A percentile compares a stretch with the other conserved stretches of the same genome.
phyloP scores from a whole-genome alignment of 2,888 invertebrate species.

The Rhamnusium bicolor region DNA sequence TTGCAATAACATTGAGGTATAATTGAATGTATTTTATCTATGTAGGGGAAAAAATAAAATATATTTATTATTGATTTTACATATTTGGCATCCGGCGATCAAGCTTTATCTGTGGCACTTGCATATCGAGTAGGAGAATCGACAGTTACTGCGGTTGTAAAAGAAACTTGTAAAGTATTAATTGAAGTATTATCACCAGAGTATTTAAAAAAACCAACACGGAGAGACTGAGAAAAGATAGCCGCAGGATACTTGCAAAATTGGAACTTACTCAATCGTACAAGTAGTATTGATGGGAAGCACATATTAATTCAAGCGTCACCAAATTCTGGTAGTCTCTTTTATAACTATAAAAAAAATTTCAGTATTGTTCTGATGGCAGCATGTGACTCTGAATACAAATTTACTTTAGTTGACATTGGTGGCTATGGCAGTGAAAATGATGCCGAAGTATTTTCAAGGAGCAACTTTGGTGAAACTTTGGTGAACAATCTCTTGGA shows the following conservation, averaged over 20 bases:
- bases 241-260: not conserved
- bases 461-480: conserved; percentile 26
- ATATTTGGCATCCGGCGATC: not conserved
- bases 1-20: too few species aligned
- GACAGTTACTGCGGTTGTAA: not conserved
- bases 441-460: conserved; percentile 54
- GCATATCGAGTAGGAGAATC: not conserved
- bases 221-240: not conserved
- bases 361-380: conserved; percentile 54
- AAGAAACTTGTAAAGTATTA: not conserved
- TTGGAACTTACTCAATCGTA: not conserved
- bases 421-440: conserved; percentile 58
- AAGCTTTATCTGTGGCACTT: not conserved
- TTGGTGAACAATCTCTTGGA: conserved; percentile 9
- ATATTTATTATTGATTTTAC: not conserved
- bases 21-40: too few species aligned
- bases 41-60: too few species aligned
- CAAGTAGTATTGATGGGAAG: not conserved
- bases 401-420: conserved; percentile 58
- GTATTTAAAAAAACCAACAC: not conserved
- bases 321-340: not conserved
- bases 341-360: conserved; percentile 58
- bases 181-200: not conserved
- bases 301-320: not conserved
- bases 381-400: conserved; percentile 56